Conservation (phyloP, 2,113 vertebrate species). For the Sitta europaea region DNA sequence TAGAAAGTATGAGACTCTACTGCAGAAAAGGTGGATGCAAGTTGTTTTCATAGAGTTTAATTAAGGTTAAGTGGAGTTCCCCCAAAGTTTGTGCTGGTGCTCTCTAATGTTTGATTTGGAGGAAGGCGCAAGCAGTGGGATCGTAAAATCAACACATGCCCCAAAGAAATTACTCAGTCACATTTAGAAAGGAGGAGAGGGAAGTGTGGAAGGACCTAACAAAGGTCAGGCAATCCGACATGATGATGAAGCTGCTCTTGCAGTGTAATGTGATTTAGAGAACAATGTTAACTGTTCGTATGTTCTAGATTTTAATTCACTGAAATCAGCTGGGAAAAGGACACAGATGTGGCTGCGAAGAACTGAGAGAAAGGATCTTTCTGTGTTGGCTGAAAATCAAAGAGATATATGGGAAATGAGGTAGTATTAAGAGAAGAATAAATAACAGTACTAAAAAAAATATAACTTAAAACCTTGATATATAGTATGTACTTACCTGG, state of each 20-base stretch:
- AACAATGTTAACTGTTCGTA: neutral
- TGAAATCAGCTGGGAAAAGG: neutral
- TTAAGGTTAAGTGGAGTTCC: neutral
- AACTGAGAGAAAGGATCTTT: neutral
- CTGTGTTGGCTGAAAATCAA: neutral
- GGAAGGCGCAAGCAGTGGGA: neutral
- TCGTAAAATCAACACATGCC: constrained; percentile 24
- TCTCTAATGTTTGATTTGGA: constrained; percentile 40
- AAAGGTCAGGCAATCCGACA: neutral
- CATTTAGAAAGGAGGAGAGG: neutral
- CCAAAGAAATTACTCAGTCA: neutral
- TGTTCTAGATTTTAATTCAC: neutral
- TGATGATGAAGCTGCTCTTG: neutral
- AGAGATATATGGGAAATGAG: neutral
- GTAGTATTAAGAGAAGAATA: neutral
- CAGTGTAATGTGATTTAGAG: neutral
- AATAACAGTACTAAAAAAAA: neutral
- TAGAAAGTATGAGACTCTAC: neutral
- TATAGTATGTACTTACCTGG: neutral
- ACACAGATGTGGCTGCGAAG: neutral
- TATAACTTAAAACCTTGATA: neutral
- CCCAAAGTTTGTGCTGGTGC: neutral
- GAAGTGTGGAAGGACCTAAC: neutral
- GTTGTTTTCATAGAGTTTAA: constrained; percentile 17
- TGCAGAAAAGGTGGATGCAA: neutral